Evolutionary conservation across 2,888 invertebrate species (phyloP), one percentile per base, ranked within the genome.

Genomic region (Digitonthophagus gazella): DNA sequence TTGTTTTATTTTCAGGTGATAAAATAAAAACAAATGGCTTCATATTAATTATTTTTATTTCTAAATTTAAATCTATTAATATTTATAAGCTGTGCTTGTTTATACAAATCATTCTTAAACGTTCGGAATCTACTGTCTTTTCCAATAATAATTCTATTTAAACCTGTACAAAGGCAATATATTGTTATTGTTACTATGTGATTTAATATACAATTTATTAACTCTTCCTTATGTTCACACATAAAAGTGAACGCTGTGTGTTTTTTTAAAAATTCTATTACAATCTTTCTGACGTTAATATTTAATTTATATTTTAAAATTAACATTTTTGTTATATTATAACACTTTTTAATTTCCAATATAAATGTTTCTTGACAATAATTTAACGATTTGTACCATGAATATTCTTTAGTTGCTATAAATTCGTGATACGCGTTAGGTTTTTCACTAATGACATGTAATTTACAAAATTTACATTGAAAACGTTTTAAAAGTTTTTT

Each of bases 151-250:
- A 63, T 18, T 2, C 20, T 6, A 19, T 63, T 63, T 20, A 63
- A 6, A 19, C 19, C 11, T 4, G 19, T 63, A 20, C 63, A 63
- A 19, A 63, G 22, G 20, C 22, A 20, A n/a, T 63, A 19, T 63
- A 63, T 20, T n/a, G 20, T 20, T 20, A 63, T n/a, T 19, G 14
- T 19, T 15, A 63, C 22, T 2, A 63, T 15, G 19, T 20, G 14
- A 63, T 63, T 8, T 63, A 63, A 20, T 6, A 63, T 63, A 5
- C 4, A 63, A 63, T 63, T 19, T 11, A 19, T 8, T 18, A 63
- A 18, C 22, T 16, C 63, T 14, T 63, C 63, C n/a, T 16, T 63
- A 20, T 63, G 20, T 20, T 16, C 2, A 15, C 20, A 63, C 63
- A 63, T 63, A 19, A 63, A 63, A 63, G 19, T 19, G 19, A 63